phyloP scores from a whole-genome alignment of 2,113 vertebrate species.

The Amblyopsis rosae region DNA sequence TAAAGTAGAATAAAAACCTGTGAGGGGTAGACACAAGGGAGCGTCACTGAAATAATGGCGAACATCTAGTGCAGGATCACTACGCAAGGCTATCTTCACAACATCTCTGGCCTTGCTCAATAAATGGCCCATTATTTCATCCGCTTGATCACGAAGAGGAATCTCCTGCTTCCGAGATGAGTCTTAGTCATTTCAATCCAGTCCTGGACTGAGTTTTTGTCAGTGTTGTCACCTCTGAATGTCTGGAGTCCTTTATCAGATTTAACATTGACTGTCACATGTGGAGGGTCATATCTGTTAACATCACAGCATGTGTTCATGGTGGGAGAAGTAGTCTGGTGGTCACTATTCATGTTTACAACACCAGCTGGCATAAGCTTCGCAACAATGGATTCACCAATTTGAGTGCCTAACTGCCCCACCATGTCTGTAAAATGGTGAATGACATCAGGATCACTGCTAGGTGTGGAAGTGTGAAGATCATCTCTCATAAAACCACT shows the following conservation, averaged over 20 bases:
- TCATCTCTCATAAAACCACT: not conserved
- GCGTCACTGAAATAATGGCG: slow-evolving; percentile 26
- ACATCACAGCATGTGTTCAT: not conserved
- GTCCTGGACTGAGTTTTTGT: too few species aligned
- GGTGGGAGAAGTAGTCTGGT: not conserved
- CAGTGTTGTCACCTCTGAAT: slow-evolving; percentile 12
- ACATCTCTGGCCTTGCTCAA: slow-evolving; percentile 21
- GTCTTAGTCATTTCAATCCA: slow-evolving; percentile 21
- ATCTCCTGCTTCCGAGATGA: slow-evolving; percentile 6
- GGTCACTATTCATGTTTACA: not conserved
- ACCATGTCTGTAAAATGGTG: slow-evolving; percentile 17
- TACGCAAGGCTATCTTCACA: slow-evolving; percentile 9
- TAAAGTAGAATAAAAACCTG: slow-evolving; percentile 18
- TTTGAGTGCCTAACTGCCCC: slow-evolving; percentile 21
- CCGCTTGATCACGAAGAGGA: slow-evolving; percentile 16
- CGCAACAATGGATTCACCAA: slow-evolving; percentile 24
- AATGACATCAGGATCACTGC: not conserved
- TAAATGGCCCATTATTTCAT: slow-evolving; percentile 18
- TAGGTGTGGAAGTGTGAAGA: slow-evolving; percentile 15
- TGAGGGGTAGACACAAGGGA: slow-evolving; percentile 13
- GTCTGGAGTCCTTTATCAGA: slow-evolving; percentile 1
- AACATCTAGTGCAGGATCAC: slow-evolving; percentile 1
- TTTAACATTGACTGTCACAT: slow-evolving; percentile 16
- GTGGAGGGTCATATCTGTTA: not conserved
- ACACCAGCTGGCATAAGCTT: slow-evolving; percentile 22